These are phyloP conservation scores for Tyto alba DNA, from an alignment of 2,113 vertebrate species.

Conservation along the genomic window DNA sequence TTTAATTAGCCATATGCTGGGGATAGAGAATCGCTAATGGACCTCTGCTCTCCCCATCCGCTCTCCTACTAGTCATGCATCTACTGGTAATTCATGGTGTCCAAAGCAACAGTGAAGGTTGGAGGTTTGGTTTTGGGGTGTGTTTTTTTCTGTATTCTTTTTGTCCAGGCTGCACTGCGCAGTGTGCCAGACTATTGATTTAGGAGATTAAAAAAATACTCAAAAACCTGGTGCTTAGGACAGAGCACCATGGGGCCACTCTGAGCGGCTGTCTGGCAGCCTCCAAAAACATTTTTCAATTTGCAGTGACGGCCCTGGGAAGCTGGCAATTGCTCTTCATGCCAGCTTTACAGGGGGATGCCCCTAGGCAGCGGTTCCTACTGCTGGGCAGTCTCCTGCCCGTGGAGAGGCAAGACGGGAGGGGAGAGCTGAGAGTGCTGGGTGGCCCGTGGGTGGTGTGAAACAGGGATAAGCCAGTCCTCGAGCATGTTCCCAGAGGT, in stretches of 20 bases:
- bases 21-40: neutral
- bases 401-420: neutral
- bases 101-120: neutral
- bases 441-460: neutral
- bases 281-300: neutral
- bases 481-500: neutral
- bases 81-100: neutral
- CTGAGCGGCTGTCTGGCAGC: neutral
- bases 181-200: neutral
- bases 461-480: neutral
- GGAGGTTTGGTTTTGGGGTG: neutral
- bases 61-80: neutral
- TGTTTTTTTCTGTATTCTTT: neutral
- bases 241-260: fast-evolving
- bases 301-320: neutral
- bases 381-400: fast-evolving
- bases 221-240: neutral
- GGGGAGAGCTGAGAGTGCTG: fast-evolving
- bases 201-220: neutral
- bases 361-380: neutral
- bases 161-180: neutral
- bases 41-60: neutral
- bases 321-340: neutral
- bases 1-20: conserved; percentile 64
- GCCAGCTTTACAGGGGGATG: neutral